These are phyloP conservation scores for Poecilia picta DNA, from an alignment of 2,797 vertebrate genomes.

Conservation along the genomic window DNA sequence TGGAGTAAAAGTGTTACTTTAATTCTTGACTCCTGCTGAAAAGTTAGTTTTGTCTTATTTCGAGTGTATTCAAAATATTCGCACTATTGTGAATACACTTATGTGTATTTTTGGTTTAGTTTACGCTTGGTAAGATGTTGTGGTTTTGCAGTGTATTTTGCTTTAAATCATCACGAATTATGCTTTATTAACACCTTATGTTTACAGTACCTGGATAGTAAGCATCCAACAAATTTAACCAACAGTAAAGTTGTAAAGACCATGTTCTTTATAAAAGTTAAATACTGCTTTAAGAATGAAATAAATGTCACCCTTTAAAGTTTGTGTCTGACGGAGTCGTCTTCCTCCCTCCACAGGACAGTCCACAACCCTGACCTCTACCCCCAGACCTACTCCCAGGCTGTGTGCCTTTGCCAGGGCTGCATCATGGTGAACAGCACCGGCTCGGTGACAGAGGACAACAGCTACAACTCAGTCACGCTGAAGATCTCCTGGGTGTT, in stretches of 20 bases:
- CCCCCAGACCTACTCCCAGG: conserved; percentile 79
- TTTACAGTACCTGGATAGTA: neutral
- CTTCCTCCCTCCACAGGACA: conserved; percentile 65
- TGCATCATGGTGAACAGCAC: conserved; percentile 78
- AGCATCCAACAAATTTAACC: neutral
- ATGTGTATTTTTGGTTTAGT: no score
- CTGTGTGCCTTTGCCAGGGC: conserved; percentile 85
- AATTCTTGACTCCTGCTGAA: neutral
- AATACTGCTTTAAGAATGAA: no score
- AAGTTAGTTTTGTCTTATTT: no score
- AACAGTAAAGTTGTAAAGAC: neutral
- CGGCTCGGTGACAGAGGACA: conserved; percentile 24
- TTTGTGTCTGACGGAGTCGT: neutral
- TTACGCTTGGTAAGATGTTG: no score
- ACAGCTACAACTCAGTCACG: conserved; percentile 76
- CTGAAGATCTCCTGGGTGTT: conserved; percentile 79
- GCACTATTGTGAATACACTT: no score
- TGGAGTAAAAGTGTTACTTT: neutral
- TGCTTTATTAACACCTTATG: neutral
- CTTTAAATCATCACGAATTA: neutral
- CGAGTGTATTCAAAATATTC: no score
- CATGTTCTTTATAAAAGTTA: neutral
- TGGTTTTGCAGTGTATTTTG: neutral
- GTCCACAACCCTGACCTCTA: conserved; percentile 67
- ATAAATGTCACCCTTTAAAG: neutral